Base-by-base conservation (phyloP, 2,888 invertebrate species). In the Achlya flavicornis region DNA sequence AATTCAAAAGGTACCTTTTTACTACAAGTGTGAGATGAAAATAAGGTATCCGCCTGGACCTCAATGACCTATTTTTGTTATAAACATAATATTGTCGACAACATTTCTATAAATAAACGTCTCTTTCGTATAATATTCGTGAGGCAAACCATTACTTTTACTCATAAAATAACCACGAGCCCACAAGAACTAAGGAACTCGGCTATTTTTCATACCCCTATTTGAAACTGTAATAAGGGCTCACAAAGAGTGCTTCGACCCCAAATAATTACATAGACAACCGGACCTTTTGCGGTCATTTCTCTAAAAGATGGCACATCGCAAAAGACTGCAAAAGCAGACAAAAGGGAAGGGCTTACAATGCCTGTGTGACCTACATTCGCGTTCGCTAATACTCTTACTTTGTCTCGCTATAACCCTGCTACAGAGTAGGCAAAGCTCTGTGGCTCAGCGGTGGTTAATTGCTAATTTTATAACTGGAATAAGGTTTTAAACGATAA, bases 281-380 rank as follows among this genome's bases (percentile, higher is more conserved):
- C 53, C 53, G 64, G 66, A 77, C 75, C 80, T 74, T 81, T 81
- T 80, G 79, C 79, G 83, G 81, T 84, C 79, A 80, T 75, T 79
- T 75, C 68, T 71, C 81, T 79, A 78, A 85, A 84, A 86, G 81
- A 82, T 80, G 78, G 76, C 72, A 79, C 77, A 74, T 41, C 11
- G 41, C 75, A 74, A 79, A 79, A 80, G 74, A 77, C 71, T 72
- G 73, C 83, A 88, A 88, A 85, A 86, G 78, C 79, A 87, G 80
- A 90, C 88, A 90, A 91, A 89, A 85, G 84, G 76, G 74, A 68
- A 69, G 72, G 73, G 74, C 74, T 76, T 77, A 88, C 88, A 90
- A 90, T 89, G 88, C 83, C 78, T 74, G 73, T 79, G 83, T 84
- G 90, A 90, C 90, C 90, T 84, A 90, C 76, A 86, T 90, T 72